These are phyloP conservation scores for Paratrypauchen microcephalus DNA, from an alignment of 2,797 vertebrate genomes.

Conservation along the genomic window DNA sequence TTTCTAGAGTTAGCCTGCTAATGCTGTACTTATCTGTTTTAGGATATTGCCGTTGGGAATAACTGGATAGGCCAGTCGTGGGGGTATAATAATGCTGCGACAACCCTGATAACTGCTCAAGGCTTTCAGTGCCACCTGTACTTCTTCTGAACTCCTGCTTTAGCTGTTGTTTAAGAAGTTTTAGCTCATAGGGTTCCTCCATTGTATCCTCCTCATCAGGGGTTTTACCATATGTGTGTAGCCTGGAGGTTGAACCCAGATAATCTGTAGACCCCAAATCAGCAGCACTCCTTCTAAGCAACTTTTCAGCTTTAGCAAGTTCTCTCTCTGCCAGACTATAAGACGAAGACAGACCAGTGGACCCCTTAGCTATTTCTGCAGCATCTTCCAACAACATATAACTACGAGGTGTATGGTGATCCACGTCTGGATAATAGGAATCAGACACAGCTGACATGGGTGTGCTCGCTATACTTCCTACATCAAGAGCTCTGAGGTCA, in stretches of 20 bases:
- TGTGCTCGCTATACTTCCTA: conserved; percentile 88
- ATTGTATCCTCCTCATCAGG: conserved; percentile 92
- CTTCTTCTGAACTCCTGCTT: conserved; percentile 98
- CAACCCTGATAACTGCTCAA: conserved; percentile 91
- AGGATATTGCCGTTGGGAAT: conserved; percentile 89
- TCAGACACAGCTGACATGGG: conserved; percentile 96
- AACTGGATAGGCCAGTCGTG: conserved; percentile 73
- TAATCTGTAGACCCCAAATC: conserved; percentile 91
- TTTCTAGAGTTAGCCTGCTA: conserved; percentile 94
- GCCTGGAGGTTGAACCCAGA: conserved; percentile 87
- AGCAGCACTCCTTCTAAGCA: conserved; percentile 84
- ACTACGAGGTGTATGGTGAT: conserved; percentile 87
- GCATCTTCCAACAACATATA: conserved; percentile 96
- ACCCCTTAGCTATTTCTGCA: conserved; percentile 90
- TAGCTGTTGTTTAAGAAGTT: conserved; percentile 96
- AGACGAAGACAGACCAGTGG: conserved; percentile 84
- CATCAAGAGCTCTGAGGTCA: conserved; percentile 91
- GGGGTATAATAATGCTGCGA: conserved; percentile 92
- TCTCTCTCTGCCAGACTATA: conserved; percentile 95
- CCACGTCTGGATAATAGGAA: conserved; percentile 94
- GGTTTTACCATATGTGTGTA: conserved; percentile 91
- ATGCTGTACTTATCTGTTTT: conserved; percentile 98
- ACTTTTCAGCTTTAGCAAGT: conserved; percentile 91
- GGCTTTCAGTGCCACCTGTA: conserved; percentile 81
- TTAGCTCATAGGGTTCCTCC: conserved; percentile 98